phyloP scores from a whole-genome alignment of 2,888 invertebrate species.

The Cryptus armator region DNA sequence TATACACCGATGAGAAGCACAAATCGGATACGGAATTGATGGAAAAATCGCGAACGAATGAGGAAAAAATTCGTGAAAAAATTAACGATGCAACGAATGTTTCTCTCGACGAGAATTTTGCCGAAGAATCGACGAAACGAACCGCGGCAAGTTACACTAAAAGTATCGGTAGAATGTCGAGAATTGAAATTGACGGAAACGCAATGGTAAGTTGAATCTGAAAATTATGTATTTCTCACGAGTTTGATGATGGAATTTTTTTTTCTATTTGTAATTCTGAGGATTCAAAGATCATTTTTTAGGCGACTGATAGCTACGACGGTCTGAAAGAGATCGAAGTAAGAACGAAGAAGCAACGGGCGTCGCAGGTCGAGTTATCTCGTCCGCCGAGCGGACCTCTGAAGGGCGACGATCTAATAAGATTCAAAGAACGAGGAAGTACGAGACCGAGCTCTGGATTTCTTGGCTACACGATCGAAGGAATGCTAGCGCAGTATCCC shows the following conservation, averaged over 20 bases:
- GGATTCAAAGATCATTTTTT: not conserved
- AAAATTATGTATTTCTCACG: not conserved
- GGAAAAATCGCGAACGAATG: conserved; percentile 10
- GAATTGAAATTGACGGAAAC: conserved; percentile 20
- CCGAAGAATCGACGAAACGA: conserved; percentile 47
- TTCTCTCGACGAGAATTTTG: conserved; percentile 24
- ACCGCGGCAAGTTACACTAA: conserved; percentile 40
- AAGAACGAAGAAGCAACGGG: conserved; percentile 38
- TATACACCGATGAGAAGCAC: conserved; percentile 34
- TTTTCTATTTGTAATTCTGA: not conserved
- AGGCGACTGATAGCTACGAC: conserved; percentile 36
- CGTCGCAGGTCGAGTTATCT: conserved; percentile 45
- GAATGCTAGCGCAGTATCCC: conserved; percentile 51
- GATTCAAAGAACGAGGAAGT: conserved; percentile 36
- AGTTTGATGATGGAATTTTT: not conserved
- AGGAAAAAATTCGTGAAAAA: conserved; percentile 27
- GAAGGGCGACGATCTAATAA: conserved; percentile 45
- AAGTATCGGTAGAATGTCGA: conserved; percentile 58
- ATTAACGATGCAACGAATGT: not conserved
- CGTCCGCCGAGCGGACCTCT: conserved; percentile 20
- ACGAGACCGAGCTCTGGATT: conserved; percentile 48
- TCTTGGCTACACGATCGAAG: conserved; percentile 55
- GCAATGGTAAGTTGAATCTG: conserved; percentile 36
- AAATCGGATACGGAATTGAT: conserved; percentile 25
- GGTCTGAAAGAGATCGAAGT: conserved; percentile 50